Base-by-base conservation (phyloP, 2,888 invertebrate species). In the Hololepta plana region DNA sequence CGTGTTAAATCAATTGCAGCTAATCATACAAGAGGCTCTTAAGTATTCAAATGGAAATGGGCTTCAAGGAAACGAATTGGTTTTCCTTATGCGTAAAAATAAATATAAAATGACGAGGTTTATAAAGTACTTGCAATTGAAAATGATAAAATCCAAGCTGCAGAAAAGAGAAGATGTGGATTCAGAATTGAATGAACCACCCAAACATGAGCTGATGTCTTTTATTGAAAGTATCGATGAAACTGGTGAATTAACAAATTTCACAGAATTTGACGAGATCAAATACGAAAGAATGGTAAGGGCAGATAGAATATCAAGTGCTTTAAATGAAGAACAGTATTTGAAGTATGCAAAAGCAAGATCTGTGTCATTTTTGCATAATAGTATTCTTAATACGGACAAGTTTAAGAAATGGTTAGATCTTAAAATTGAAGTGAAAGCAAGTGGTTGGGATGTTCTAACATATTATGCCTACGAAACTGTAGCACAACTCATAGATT, bases 401-500 rank as follows among this genome's bases (percentile, higher is more conserved):
- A 70, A 68, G 43, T 53, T 75, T n/a, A 59, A 67, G 26, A 48
- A 55, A 15, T 74, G 74, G 63, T 47, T 75, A 0, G 70, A 69
- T 35, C 62, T 72, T 1, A 63, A 60, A 3, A 60, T 65, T 17
- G 72, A 75, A 35, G 47, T 72, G 11, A 66, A 60, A 21, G 53
- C 58, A 10, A 57, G 67, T 24, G 80, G 79, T 0, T 57, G 80
- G 40, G 79, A 80, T 45, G 72, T 88, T 3, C 51, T 91, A 33
- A 70, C 77, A 23, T 90, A 87, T 46, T 60, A 88, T 36, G 85
- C 87, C 0, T 84, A 84, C 48, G 88, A 91, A 57, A 84, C 84
- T 0, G 77, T 91, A 4, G 88, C 88, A 0, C 79, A 85, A 47
- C 70, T 90, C 30, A 72, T 84, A 2, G 90, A 90, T 53, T 69